Evolutionary conservation across 2,113 vertebrate species (phyloP).

Genomic region (Zonotrichia leucophrys): DNA sequence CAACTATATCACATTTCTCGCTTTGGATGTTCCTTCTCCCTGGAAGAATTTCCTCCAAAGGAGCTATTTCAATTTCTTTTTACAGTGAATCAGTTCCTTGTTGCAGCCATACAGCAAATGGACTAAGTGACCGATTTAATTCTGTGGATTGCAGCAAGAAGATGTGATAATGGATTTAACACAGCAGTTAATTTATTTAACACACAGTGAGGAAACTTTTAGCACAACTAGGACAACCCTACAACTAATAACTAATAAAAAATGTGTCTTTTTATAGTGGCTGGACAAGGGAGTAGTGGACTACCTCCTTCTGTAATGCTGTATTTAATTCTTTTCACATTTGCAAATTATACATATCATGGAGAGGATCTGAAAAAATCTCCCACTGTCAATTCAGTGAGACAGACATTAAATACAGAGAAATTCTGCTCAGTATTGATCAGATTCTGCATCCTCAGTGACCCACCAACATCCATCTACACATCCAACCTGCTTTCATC

Average conservation of each 20-base stretch:
- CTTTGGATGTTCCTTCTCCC: not conserved
- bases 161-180: not conserved
- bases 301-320: not conserved
- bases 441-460: not conserved
- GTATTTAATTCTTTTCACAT: not conserved
- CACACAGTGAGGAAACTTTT: not conserved
- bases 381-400: not conserved
- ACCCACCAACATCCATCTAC: not conserved
- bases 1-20: not conserved
- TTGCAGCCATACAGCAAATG: not conserved
- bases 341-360: not conserved
- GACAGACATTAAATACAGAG: not conserved
- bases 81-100: not conserved
- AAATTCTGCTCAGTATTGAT: not conserved
- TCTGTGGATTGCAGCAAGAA: not conserved
- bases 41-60: not conserved
- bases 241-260: not conserved
- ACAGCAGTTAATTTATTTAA: not conserved
- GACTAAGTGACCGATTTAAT: not conserved
- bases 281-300: not conserved
- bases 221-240: not conserved
- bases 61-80: not conserved
- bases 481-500: not conserved
- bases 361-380: not conserved
- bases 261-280: rapidly evolving